Percentiles rank a stretch among this genome's conserved stretches.
Conservation (phyloP, 1,140 invertebrate genomes). For the Magallana angulata region DNA sequence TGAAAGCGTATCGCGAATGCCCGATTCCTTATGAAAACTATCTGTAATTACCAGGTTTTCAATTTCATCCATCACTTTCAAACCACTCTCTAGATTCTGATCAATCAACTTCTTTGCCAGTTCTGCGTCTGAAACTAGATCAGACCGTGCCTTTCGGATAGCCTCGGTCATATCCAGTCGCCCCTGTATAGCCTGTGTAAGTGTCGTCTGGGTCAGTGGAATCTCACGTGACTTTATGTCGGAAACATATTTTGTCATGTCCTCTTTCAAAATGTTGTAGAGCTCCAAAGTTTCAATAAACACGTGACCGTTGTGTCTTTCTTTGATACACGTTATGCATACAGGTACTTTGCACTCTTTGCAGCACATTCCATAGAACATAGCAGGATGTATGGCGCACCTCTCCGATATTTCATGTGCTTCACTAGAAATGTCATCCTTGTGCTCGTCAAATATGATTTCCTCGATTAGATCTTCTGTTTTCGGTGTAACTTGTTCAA, state of each 20-base stretch:
- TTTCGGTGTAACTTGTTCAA: background rate
- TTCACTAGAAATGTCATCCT: background rate
- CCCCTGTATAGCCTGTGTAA: background rate
- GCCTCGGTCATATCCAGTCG: background rate
- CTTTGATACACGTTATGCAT: background rate
- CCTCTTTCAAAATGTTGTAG: background rate
- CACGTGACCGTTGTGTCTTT: background rate
- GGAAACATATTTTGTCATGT: background rate
- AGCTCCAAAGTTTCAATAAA: background rate
- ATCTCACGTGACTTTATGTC: background rate
- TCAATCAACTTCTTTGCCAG: background rate
- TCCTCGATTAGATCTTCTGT: background rate
- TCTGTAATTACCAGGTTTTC: background rate
- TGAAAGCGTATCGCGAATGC: background rate
- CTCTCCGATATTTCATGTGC: background rate
- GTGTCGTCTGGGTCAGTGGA: background rate
- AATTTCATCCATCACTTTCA: conserved; percentile 5
- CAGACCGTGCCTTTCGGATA: background rate
- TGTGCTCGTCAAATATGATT: background rate
- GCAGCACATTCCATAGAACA: background rate
- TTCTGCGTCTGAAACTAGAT: background rate
- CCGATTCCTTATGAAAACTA: background rate
- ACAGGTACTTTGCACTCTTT: conserved; percentile 12
- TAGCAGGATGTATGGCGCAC: background rate
- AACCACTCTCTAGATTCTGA: background rate